Evolutionary conservation across 2,797 vertebrate genomes (phyloP).

Genomic region (Pseudochirops cupreus): DNA sequence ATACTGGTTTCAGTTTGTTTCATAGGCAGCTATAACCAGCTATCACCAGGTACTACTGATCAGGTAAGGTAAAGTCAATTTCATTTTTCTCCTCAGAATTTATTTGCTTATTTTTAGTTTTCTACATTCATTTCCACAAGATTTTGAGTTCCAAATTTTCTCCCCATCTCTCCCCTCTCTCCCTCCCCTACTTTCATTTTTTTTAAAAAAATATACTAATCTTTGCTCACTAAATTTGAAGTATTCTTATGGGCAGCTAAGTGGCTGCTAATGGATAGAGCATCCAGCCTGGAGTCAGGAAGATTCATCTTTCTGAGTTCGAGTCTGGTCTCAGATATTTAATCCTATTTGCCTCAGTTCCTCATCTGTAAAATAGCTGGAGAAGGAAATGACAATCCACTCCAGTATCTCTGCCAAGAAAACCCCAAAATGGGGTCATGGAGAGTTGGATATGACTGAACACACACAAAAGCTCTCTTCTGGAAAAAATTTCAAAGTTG

Average conservation of each 20-base stretch:
- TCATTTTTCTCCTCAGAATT: neutral
- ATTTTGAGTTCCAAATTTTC: too few species aligned
- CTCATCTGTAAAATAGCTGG: neutral
- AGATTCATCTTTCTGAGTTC: neutral
- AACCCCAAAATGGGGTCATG: neutral
- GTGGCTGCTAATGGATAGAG: neutral
- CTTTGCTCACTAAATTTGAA: neutral
- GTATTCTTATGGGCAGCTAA: neutral
- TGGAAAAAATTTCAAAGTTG: neutral
- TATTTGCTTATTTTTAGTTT: too few species aligned
- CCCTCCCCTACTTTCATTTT: too few species aligned
- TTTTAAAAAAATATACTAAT: neutral
- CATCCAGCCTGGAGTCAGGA: neutral
- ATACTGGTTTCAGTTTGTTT: neutral
- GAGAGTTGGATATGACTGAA: neutral
- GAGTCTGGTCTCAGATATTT: neutral
- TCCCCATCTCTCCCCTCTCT: too few species aligned
- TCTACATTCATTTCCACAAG: too few species aligned
- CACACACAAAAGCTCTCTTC: neutral
- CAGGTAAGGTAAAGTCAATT: too few species aligned
- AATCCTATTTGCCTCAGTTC: neutral
- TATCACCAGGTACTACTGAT: too few species aligned
- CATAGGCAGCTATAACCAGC: too few species aligned
- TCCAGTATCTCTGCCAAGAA: neutral
- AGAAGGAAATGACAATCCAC: neutral